A percentile compares a stretch with the other conserved stretches of the same genome.
Evolutionary conservation across 2,888 invertebrate genomes (phyloP).

Genomic region (Drosophila vallismaia): DNA sequence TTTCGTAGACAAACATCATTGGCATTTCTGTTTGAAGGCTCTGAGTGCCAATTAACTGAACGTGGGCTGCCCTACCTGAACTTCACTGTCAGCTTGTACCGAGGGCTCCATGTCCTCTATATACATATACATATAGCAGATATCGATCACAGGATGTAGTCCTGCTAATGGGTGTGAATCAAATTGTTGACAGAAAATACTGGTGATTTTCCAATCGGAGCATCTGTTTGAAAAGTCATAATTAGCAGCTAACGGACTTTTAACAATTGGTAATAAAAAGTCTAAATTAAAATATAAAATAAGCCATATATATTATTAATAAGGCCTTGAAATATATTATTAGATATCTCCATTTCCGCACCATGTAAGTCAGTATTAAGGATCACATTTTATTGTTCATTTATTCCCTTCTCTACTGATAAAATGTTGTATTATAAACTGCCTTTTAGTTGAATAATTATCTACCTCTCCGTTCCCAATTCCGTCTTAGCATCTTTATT

Average conservation of each 20-base stretch:
- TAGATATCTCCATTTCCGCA: no score
- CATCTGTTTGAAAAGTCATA: constrained; percentile 1
- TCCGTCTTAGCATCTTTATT: constrained; percentile 15
- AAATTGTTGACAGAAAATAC: constrained; percentile 6
- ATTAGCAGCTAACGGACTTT: background rate
- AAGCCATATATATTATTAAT: no score
- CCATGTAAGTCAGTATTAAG: no score
- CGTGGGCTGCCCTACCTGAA: constrained; percentile 31
- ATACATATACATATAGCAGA: background rate
- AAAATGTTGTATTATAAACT: background rate
- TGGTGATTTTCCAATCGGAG: background rate
- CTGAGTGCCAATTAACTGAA: constrained; percentile 54
- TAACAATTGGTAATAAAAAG: background rate
- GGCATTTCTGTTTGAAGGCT: constrained; percentile 48
- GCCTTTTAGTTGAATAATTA: constrained; percentile 1
- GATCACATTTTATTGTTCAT: no score
- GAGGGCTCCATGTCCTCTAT: background rate
- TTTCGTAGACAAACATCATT: constrained; percentile 37
- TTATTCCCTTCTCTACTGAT: background rate
- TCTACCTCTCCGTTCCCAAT: background rate
- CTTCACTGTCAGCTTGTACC: constrained; percentile 2
- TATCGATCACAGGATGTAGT: constrained; percentile 19
- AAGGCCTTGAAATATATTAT: no score
- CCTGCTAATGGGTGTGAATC: constrained; percentile 14
- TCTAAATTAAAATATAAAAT: background rate